Percentiles rank a stretch among this genome's conserved stretches.
Conservation (phyloP, 2,888 invertebrate genomes). For the Sphinx pinastri region DNA sequence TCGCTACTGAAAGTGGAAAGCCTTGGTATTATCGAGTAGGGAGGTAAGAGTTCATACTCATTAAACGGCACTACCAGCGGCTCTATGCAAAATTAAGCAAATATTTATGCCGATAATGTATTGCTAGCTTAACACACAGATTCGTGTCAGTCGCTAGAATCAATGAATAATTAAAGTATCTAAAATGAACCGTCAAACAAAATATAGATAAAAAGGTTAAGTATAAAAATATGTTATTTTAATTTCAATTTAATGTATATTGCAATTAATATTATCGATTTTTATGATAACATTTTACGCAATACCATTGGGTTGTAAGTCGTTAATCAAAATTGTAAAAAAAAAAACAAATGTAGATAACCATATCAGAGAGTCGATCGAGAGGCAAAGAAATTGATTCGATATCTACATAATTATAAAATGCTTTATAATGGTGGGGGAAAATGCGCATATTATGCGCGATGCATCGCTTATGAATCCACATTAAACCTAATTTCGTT, state of each 20-base stretch:
- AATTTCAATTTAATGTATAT: conserved; percentile 1
- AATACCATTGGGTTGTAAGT: conserved; percentile 1
- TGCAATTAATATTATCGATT: conserved; percentile 8
- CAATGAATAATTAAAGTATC: conserved; percentile 3
- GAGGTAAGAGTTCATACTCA: conserved; percentile 60
- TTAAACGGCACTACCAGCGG: conserved; percentile 59
- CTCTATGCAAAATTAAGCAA: conserved; percentile 31
- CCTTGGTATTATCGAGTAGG: conserved; percentile 76
- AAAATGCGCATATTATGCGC: neutral
- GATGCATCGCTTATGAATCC: neutral
- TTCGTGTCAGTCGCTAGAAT: neutral
- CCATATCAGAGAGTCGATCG: neutral
- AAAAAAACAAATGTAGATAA: neutral
- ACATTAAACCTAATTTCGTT: neutral
- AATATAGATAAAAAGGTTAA: neutral
- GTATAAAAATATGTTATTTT: neutral
- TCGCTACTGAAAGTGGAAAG: conserved; percentile 74
- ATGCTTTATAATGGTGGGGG: neutral
- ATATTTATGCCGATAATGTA: conserved; percentile 20
- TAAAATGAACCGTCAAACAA: conserved; percentile 9
- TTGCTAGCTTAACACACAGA: neutral
- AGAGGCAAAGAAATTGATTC: no score
- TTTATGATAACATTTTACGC: neutral
- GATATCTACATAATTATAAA: neutral
- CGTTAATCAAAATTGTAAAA: neutral